These are phyloP conservation scores for Rhinella marina DNA, from an alignment of 2,797 vertebrate species.

Conservation along the genomic window DNA sequence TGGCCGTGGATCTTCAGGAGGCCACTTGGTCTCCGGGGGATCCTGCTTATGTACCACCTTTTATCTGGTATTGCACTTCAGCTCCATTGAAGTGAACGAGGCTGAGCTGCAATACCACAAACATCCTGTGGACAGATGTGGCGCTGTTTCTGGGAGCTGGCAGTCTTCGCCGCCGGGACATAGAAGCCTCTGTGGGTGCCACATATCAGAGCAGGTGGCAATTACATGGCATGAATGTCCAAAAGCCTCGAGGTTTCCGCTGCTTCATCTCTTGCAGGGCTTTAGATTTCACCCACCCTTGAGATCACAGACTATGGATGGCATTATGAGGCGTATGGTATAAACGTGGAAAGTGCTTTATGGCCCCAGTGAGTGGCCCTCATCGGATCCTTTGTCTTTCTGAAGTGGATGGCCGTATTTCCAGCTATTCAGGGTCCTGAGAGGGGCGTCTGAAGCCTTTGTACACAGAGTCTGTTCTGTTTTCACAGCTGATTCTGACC, in stretches of 20 bases:
- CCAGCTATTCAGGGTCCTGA: conserved; percentile 9
- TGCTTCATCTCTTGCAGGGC: neutral
- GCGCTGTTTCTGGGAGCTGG: neutral
- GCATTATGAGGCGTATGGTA: neutral
- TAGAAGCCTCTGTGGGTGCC: no score
- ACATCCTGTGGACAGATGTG: neutral
- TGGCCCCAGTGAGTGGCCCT: neutral
- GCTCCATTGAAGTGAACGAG: neutral
- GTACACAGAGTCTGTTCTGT: conserved; percentile 39
- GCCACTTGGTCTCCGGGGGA: no score
- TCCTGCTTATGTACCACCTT: neutral
- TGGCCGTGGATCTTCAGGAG: no score
- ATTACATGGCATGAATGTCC: no score
- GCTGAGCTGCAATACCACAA: neutral
- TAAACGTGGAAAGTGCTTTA: neutral
- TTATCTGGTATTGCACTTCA: neutral
- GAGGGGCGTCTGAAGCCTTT: neutral
- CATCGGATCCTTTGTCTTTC: neutral
- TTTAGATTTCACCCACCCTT: neutral
- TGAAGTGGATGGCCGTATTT: conserved; percentile 11
- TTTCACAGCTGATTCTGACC: conserved; percentile 49
- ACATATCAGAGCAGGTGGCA: no score
- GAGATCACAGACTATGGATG: neutral
- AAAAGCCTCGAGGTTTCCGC: no score
- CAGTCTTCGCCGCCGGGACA: neutral